A percentile compares a stretch with the other conserved stretches of the same genome.
These are phyloP conservation scores for Chlamydotis undulata DNA, from an alignment of 2,113 vertebrate genomes.

Conservation along the genomic window DNA sequence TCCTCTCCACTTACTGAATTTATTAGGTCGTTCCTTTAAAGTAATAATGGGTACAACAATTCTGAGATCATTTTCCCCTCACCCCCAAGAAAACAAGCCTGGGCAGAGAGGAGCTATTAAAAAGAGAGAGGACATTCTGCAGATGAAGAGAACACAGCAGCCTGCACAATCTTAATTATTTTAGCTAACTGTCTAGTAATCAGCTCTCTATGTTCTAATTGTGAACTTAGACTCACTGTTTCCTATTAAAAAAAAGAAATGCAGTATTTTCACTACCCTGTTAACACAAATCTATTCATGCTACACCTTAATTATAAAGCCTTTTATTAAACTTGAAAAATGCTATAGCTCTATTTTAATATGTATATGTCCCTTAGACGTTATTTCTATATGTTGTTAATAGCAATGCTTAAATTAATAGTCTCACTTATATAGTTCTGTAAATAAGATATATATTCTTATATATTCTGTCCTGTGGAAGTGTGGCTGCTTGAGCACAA, in stretches of 20 bases:
- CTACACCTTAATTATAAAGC: neutral
- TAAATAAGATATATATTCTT: neutral
- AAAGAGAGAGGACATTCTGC: neutral
- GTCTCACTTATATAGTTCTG: neutral
- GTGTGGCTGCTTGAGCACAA: neutral
- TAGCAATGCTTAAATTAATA: neutral
- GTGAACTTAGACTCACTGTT: neutral
- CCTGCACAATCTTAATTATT: neutral
- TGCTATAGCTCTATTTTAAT: neutral
- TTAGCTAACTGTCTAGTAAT: neutral
- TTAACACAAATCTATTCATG: neutral
- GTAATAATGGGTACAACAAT: neutral
- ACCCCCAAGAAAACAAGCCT: neutral
- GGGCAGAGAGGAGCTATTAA: neutral
- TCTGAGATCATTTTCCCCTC: neutral
- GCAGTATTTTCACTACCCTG: neutral
- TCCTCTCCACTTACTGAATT: neutral
- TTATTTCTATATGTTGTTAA: neutral
- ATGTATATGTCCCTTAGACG: neutral
- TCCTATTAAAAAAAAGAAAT: neutral
- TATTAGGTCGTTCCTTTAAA: neutral
- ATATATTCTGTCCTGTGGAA: neutral
- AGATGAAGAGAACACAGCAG: neutral
- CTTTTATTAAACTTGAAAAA: neutral
- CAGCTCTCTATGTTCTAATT: neutral